These are phyloP conservation scores for Tipula unca DNA, from an alignment of 2,888 invertebrate genomes.

Conservation along the genomic window DNA sequence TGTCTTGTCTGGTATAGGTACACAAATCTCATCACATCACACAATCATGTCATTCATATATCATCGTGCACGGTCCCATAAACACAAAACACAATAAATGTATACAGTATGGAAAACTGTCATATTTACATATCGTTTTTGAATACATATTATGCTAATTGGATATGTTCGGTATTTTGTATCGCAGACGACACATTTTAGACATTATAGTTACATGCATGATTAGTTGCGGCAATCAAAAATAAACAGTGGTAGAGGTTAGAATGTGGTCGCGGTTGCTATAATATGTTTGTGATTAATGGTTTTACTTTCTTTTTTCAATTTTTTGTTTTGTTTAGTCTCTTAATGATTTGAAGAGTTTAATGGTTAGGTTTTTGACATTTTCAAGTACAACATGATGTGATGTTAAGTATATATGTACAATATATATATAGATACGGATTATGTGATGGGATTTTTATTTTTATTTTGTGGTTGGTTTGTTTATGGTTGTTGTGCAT, in stretches of 20 bases:
- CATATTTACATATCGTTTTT: no score
- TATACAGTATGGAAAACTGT: no score
- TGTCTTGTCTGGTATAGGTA: no score
- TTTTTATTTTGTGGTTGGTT: not conserved
- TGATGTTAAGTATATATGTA: not conserved
- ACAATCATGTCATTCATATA: no score
- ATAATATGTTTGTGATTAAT: not conserved
- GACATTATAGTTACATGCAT: not conserved
- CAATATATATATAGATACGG: not conserved
- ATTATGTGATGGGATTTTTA: not conserved
- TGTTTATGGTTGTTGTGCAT: not conserved
- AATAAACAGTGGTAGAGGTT: not conserved
- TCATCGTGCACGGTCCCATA: no score
- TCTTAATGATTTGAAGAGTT: not conserved
- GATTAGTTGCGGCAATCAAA: not conserved
- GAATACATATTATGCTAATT: not conserved
- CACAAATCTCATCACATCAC: no score
- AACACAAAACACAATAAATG: no score
- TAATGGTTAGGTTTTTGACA: not conserved
- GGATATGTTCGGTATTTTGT: not conserved
- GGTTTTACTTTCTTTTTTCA: not conserved
- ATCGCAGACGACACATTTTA: not conserved
- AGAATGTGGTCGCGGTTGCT: not conserved
- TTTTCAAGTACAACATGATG: not conserved
- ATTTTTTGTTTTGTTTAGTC: no score